phyloP scores from a whole-genome alignment of 2,113 vertebrate genomes.

The Malurus alboscapulatus region DNA sequence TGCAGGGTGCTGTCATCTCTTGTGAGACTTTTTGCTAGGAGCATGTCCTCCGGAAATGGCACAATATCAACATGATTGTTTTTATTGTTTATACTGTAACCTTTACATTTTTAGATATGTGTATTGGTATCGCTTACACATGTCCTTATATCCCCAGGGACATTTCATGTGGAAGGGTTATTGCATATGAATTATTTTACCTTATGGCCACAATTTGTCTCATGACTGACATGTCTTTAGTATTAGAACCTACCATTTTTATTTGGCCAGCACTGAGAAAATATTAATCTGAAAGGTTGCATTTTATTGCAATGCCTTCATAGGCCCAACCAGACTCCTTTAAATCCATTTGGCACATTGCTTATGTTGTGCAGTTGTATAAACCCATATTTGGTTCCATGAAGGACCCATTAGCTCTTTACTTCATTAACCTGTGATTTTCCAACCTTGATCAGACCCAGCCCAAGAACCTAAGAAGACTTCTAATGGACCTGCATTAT shows the following conservation, averaged over 20 bases:
- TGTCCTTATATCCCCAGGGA: neutral
- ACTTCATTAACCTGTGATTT: neutral
- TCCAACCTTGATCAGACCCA: neutral
- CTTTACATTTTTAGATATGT: neutral
- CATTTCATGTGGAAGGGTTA: neutral
- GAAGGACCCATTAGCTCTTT: neutral
- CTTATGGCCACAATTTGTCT: neutral
- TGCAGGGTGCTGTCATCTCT: neutral
- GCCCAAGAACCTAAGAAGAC: neutral
- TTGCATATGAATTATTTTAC: neutral
- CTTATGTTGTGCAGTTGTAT: neutral
- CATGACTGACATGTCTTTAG: neutral
- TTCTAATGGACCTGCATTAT: neutral
- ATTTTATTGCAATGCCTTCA: neutral
- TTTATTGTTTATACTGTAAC: neutral
- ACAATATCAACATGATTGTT: neutral
- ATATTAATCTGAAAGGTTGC: neutral
- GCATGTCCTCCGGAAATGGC: neutral
- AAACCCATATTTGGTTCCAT: neutral
- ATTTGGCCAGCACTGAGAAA: neutral
- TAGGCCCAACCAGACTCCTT: neutral
- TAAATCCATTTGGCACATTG: neutral
- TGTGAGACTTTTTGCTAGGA: neutral
- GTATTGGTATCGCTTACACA: neutral
- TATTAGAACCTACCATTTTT: neutral